Conservation (phyloP, 2,888 invertebrate species). For the Thumatha senex region DNA sequence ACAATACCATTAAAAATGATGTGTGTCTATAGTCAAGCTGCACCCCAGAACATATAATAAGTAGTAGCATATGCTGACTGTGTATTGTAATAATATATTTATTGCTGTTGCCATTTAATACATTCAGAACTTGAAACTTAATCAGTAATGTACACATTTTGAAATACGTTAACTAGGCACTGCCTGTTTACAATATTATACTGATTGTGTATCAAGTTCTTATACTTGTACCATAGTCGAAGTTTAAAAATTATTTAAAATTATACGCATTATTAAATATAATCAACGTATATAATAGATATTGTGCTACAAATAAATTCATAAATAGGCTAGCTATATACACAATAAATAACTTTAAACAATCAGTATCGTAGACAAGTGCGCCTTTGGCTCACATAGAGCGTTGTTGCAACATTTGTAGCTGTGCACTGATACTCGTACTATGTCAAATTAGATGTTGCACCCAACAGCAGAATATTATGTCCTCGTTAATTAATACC, state of each 20-base stretch:
- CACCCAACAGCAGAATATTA: slow-evolving; percentile 36
- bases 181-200: neutral
- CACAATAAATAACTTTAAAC: slow-evolving; percentile 29
- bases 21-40: slow-evolving; percentile 21
- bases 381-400: slow-evolving; percentile 56
- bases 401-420: slow-evolving; percentile 56
- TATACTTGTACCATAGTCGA: slow-evolving; percentile 14
- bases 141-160: slow-evolving; percentile 2
- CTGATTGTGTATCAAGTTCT: slow-evolving; percentile 22
- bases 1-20: slow-evolving; percentile 14
- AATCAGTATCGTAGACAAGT: slow-evolving; percentile 25
- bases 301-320: slow-evolving; percentile 26
- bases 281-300: slow-evolving; percentile 36
- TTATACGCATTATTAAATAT: slow-evolving; percentile 35
- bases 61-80: slow-evolving; percentile 22
- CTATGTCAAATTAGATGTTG: slow-evolving; percentile 49
- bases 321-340: slow-evolving; percentile 47
- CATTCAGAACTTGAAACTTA: slow-evolving; percentile 19
- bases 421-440: slow-evolving; percentile 59
- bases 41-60: slow-evolving; percentile 1
- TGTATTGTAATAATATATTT: slow-evolving; percentile 18
- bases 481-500: slow-evolving; percentile 27
- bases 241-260: slow-evolving; percentile 20
- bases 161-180: neutral
- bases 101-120: slow-evolving; percentile 13